Evolutionary conservation across 2,113 vertebrate genomes (phyloP), one percentile per base, ranked within the genome.

Genomic region (Sylvia atricapilla): DNA sequence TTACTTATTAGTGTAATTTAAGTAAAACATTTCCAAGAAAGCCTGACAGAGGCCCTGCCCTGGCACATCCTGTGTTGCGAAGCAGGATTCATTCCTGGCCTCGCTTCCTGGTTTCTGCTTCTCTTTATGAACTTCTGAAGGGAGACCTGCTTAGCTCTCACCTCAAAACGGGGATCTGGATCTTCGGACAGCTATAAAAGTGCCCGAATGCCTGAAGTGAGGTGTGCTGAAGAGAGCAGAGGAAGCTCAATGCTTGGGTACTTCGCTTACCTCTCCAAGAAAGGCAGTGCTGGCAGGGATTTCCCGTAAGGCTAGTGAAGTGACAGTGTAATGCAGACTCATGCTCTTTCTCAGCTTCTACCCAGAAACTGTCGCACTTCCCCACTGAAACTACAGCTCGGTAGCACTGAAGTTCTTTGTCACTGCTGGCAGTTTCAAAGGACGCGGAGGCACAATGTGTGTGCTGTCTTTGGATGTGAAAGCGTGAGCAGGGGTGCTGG

Each of bases 401-500:
- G 9, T 17, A 20, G 52, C 20, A 30, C 2, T 77, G 1, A 30
- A 62, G 39, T 33, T 59, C 37, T 60, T 55, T 74, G 43, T 63
- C 35, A 11, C 50, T 74, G 43, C 47, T 55, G 88, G 60, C 69
- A 41, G 1, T 21, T 28, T 56, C 14, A 11, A 24, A 19, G 59
- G 87, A 12, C 39, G 15, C 0, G 3, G n/a, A 62, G 64, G 18
- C 73, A 70, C 30, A 13, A 55, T 55, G 33, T 3, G 4, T 20
- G 0, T 60, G 43, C 80, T 81, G 1, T 62, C 64, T 84, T 59
- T 17, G 64, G 56, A 35, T 59, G 10, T 47, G 64, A 50, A 50
- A 66, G 64, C 0, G 0, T 11, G 55, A 74, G 20, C 10, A 1
- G 0, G 24, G 55, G 11, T 43, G 44, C 35, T 0, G 2, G 39